Conservation (phyloP, 1,140 invertebrate species). For the Monomorium pharaonis region DNA sequence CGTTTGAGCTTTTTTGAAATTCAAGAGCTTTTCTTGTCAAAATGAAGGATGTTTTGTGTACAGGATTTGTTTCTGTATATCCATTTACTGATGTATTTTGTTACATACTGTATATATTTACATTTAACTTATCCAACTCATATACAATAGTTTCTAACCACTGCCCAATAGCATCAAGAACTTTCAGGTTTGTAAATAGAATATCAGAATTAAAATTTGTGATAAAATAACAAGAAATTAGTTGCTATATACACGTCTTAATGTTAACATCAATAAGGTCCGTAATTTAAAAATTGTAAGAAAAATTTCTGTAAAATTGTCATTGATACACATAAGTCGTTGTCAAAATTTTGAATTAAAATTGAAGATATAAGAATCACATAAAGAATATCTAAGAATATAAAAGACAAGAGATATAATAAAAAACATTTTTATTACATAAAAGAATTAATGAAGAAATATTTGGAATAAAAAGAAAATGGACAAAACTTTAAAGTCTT, state of each 20-base stretch:
- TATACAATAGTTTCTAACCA: conserved; percentile 10
- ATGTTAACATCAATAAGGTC: not conserved
- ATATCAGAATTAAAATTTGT: not conserved
- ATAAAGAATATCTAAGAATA: not conserved
- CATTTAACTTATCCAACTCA: conserved; percentile 10
- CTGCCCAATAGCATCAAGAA: conserved; percentile 1
- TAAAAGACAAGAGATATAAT: not conserved
- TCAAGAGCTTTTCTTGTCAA: not conserved
- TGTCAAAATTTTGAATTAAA: not conserved
- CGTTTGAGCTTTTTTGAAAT: not conserved
- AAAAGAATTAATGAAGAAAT: not conserved
- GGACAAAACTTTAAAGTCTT: not conserved
- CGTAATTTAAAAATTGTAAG: not conserved
- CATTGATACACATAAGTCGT: not conserved
- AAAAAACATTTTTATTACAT: not conserved
- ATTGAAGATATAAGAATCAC: not conserved
- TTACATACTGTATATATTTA: not conserved
- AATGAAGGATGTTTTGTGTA: not conserved
- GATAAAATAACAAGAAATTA: conserved; percentile 18
- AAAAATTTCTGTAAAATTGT: not conserved
- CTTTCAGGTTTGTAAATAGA: conserved; percentile 11
- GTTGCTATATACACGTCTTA: not conserved
- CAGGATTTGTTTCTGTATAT: not conserved
- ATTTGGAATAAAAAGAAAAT: not conserved
- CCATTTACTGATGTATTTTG: no score